Percentiles rank a stretch among this genome's conserved stretches.
These are phyloP conservation scores for Ophion ventricosus DNA, from an alignment of 2,888 invertebrate species.

Conservation along the genomic window DNA sequence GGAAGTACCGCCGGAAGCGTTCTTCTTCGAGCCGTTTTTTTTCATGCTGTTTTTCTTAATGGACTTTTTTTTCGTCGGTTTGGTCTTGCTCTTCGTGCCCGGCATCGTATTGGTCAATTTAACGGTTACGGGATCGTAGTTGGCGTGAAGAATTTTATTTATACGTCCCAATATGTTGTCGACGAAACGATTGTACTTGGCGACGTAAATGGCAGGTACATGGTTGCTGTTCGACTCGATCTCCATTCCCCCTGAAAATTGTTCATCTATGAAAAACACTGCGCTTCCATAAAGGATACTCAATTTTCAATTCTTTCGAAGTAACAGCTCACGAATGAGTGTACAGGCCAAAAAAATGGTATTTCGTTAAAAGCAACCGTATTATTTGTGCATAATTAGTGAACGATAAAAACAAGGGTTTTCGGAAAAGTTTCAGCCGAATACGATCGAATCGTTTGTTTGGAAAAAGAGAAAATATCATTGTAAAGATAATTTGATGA, in stretches of 20 bases:
- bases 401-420: background rate
- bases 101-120: slow-evolving; percentile 86
- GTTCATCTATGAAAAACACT: slow-evolving; percentile 23
- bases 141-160: slow-evolving; percentile 91
- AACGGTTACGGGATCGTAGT: slow-evolving; percentile 94
- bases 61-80: slow-evolving; percentile 77
- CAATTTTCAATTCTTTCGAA: too few relatives aligned
- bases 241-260: slow-evolving; percentile 84
- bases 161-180: slow-evolving; percentile 92
- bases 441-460: slow-evolving; percentile 9
- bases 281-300: background rate
- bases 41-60: slow-evolving; percentile 72
- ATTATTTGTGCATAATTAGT: too few relatives aligned
- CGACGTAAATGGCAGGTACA: slow-evolving; percentile 89
- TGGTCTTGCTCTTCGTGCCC: slow-evolving; percentile 84
- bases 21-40: slow-evolving; percentile 80
- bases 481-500: background rate
- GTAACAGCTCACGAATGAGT: too few relatives aligned
- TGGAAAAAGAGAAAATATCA: slow-evolving; percentile 1
- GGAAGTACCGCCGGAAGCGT: slow-evolving; percentile 44
- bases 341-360: too few relatives aligned
- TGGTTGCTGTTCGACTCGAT: slow-evolving; percentile 73
- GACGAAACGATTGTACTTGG: slow-evolving; percentile 93
- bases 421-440: background rate
- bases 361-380: too few relatives aligned